Conservation (phyloP, 1,140 invertebrate genomes). For the Globodera rostochiensis region DNA sequence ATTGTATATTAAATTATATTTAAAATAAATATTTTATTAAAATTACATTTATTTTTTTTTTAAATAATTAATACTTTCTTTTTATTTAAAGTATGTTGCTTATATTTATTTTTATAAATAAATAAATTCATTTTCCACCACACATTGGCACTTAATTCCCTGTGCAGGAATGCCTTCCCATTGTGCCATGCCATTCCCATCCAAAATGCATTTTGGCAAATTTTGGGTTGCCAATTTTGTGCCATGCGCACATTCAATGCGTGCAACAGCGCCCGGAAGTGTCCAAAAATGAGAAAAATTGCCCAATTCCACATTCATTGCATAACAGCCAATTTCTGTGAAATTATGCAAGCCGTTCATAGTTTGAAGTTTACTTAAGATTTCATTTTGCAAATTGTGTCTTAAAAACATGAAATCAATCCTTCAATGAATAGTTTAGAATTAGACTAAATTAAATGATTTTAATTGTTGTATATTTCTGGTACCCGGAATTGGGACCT, state of each 20-base stretch:
- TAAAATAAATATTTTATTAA: too few relatives aligned
- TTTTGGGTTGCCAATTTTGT: background rate
- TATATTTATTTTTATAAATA: background rate
- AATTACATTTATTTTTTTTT: background rate
- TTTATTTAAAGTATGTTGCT: too few relatives aligned
- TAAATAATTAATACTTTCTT: background rate
- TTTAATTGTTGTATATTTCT: too few relatives aligned
- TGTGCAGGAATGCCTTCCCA: background rate
- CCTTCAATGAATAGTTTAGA: background rate
- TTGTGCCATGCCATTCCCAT: background rate
- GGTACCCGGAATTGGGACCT: too few relatives aligned
- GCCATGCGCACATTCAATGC: background rate
- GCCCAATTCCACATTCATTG: background rate
- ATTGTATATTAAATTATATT: background rate
- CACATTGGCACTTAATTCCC: background rate
- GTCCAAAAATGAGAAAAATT: background rate
- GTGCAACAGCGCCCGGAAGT: background rate
- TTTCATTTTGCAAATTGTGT: too few relatives aligned
- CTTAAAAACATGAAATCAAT: too few relatives aligned
- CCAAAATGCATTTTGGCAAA: conserved; percentile 3
- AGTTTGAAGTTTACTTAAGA: too few relatives aligned
- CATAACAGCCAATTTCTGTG: background rate
- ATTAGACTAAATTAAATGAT: too few relatives aligned
- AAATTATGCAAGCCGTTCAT: background rate
- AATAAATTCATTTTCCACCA: background rate